A percentile compares a stretch with the other conserved stretches of the same genome.
Evolutionary conservation across 2,797 vertebrate species (phyloP).

Genomic region (Fistularia commersonii): DNA sequence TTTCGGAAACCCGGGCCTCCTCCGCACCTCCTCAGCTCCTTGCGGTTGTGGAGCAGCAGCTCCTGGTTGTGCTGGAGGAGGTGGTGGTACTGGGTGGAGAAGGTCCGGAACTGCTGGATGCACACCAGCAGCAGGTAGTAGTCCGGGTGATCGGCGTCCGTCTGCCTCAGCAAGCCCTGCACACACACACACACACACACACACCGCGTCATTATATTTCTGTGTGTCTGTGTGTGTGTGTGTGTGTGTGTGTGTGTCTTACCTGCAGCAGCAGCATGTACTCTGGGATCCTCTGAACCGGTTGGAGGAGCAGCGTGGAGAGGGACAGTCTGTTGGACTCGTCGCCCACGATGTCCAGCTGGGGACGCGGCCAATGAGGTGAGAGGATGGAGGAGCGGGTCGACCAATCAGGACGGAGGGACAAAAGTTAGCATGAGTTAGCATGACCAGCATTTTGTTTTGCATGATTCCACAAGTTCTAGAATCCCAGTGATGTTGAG

Average conservation of each 20-base stretch:
- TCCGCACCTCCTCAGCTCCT: slow-evolving; percentile 89
- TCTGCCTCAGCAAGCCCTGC: slow-evolving; percentile 90
- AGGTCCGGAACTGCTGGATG: slow-evolving; percentile 89
- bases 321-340: slow-evolving; percentile 89
- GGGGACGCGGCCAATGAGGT: neutral
- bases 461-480: too few species aligned
- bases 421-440: neutral
- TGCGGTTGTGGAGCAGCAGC: slow-evolving; percentile 86
- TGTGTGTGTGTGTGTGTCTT: neutral
- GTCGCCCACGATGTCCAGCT: slow-evolving; percentile 80
- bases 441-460: neutral
- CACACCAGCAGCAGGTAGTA: slow-evolving; percentile 93
- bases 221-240: neutral
- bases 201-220: neutral
- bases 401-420: slow-evolving; percentile 4
- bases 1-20: neutral
- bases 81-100: slow-evolving; percentile 87
- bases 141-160: slow-evolving; percentile 91
- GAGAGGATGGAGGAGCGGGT: neutral
- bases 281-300: slow-evolving; percentile 94
- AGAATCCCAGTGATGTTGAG: too few species aligned
- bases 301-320: slow-evolving; percentile 89
- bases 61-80: slow-evolving; percentile 94
- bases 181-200: slow-evolving; percentile 24
- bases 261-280: slow-evolving; percentile 94